These are phyloP conservation scores for Ectemnius continuus DNA, from an alignment of 2,888 invertebrate genomes.

Conservation along the genomic window DNA sequence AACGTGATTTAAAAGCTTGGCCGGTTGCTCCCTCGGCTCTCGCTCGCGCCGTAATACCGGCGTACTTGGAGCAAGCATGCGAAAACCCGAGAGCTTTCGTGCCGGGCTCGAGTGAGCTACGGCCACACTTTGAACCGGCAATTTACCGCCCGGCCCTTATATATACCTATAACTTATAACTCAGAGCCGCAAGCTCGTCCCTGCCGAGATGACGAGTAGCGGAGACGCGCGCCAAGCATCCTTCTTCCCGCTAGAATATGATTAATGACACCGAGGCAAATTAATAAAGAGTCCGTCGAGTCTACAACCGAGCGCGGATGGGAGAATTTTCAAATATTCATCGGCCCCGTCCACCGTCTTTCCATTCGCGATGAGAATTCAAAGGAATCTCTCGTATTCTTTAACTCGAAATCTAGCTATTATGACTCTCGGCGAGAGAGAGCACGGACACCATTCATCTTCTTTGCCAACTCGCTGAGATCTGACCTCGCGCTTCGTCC, in stretches of 20 bases:
- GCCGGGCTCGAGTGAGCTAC: constrained; percentile 10
- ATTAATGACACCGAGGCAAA: too few relatives aligned
- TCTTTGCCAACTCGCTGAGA: background rate
- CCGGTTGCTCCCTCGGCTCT: background rate
- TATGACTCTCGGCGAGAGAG: too few relatives aligned
- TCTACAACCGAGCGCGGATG: too few relatives aligned
- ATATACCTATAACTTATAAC: too few relatives aligned
- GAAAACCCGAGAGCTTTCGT: background rate
- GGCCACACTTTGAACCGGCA: constrained; percentile 1
- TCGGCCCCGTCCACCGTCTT: background rate
- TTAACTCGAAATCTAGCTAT: background rate
- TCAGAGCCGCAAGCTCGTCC: too few relatives aligned
- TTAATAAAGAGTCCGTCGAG: too few relatives aligned
- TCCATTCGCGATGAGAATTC: background rate
- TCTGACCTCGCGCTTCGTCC: background rate
- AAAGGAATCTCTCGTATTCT: background rate
- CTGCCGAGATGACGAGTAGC: too few relatives aligned
- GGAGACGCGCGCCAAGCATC: too few relatives aligned
- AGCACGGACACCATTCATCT: background rate
- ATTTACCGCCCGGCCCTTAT: too few relatives aligned
- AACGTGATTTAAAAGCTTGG: constrained; percentile 3
- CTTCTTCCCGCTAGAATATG: too few relatives aligned
- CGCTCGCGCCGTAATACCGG: constrained; percentile 4
- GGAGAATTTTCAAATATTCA: background rate
- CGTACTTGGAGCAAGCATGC: constrained; percentile 17